These are phyloP conservation scores for Heliconius nattereri DNA, from an alignment of 1,140 invertebrate genomes.

Conservation along the genomic window DNA sequence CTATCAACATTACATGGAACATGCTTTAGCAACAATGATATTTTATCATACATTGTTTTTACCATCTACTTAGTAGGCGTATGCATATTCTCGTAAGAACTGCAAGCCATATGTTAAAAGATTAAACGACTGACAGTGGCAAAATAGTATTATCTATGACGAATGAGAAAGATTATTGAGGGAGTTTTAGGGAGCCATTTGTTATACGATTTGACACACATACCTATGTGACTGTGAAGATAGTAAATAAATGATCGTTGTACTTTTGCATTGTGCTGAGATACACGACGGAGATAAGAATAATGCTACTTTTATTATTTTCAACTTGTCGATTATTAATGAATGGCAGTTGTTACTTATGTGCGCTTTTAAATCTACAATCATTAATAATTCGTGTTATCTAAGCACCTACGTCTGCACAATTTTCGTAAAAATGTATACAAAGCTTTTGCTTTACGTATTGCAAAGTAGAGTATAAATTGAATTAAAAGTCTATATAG, in stretches of 20 bases:
- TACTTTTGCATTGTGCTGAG: slow-evolving; percentile 22
- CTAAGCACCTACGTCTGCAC: no score
- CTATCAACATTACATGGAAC: neutral
- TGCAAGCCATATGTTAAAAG: slow-evolving; percentile 46
- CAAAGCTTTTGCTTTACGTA: no score
- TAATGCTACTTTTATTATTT: slow-evolving; percentile 22
- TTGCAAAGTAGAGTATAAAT: no score
- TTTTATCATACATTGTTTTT: slow-evolving; percentile 5
- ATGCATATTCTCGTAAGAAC: slow-evolving; percentile 32
- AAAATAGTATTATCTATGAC: slow-evolving; percentile 57
- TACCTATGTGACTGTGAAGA: slow-evolving; percentile 34
- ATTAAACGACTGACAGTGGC: slow-evolving; percentile 53
- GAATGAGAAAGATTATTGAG: slow-evolving; percentile 52
- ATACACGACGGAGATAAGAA: slow-evolving; percentile 15
- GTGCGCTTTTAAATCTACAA: neutral
- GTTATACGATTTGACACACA: slow-evolving; percentile 46
- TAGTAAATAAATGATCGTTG: slow-evolving; percentile 26
- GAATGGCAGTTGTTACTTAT: neutral
- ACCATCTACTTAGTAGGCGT: slow-evolving; percentile 21
- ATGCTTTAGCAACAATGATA: neutral
- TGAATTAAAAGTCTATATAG: no score
- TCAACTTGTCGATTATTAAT: neutral
- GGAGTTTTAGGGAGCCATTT: slow-evolving; percentile 42
- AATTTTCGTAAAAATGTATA: no score
- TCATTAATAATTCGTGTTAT: no score